These are phyloP conservation scores for Acleris sparsana DNA, from an alignment of 2,888 invertebrate species.

Conservation along the genomic window DNA sequence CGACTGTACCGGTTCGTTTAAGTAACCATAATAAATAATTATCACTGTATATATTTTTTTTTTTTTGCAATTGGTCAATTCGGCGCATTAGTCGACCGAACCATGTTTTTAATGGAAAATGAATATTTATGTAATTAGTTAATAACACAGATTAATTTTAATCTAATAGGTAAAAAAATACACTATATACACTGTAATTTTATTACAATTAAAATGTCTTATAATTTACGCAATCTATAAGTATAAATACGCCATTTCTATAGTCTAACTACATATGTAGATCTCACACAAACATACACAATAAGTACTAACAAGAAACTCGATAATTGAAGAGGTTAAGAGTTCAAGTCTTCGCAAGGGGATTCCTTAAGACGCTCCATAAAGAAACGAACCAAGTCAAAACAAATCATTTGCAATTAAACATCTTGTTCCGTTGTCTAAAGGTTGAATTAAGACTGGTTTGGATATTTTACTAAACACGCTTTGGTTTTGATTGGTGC, in stretches of 20 bases:
- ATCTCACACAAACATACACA: not conserved
- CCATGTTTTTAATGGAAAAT: no score
- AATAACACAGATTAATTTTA: no score
- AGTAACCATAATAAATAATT: no score
- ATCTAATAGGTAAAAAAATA: no score
- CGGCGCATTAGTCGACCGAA: no score
- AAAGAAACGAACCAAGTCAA: not conserved
- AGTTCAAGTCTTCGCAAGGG: not conserved
- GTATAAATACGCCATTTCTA: no score
- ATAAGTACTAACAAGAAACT: not conserved
- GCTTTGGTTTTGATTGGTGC: no score
- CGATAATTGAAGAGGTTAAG: not conserved
- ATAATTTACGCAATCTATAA: not conserved
- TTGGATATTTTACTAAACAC: not conserved
- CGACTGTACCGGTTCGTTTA: no score
- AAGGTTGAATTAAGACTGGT: not conserved
- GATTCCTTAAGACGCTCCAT: not conserved
- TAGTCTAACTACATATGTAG: not conserved
- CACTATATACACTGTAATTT: no score
- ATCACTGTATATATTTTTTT: no score
- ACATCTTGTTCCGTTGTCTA: not conserved
- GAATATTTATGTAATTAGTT: no score
- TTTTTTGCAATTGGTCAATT: no score
- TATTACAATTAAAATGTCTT: not conserved
- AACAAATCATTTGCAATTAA: not conserved